A percentile compares a stretch with the other conserved stretches of the same genome.
Evolutionary conservation across 2,113 vertebrate genomes (phyloP).

Genomic region (Anguilla rostrata): DNA sequence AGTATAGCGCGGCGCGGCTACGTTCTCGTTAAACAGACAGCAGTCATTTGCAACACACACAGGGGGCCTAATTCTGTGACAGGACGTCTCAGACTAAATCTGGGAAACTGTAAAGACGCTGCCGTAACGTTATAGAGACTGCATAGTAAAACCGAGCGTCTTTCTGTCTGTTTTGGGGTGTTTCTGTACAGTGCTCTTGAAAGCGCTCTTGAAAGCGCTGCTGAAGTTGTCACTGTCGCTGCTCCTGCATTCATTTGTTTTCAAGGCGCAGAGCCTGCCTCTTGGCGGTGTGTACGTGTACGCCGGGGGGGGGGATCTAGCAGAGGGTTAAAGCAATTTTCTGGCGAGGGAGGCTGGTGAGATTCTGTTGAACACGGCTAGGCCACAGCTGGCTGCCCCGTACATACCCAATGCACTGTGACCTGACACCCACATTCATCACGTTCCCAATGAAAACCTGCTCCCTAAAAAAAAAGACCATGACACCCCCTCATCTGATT

Average conservation of each 20-base stretch:
- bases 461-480: background rate
- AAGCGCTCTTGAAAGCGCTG: background rate
- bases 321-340: background rate
- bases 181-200: background rate
- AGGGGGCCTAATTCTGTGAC: background rate
- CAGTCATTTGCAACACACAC: background rate
- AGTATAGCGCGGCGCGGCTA: background rate
- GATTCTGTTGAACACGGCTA: background rate
- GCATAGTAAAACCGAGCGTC: background rate
- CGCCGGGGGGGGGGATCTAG: background rate
- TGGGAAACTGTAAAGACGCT: background rate
- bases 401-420: background rate
- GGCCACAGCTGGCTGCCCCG: background rate
- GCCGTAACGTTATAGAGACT: background rate
- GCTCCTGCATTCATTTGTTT: background rate
- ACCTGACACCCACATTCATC: slow-evolving; percentile 16
- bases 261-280: background rate
- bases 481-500: background rate
- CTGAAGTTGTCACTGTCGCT: background rate
- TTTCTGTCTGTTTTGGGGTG: background rate
- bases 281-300: background rate
- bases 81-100: background rate
- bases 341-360: background rate
- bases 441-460: background rate
- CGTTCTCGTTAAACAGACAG: no score